Evolutionary conservation across 1,140 invertebrate species (phyloP), one percentile per base, ranked within the genome.

Genomic region (Drosophila aff.): DNA sequence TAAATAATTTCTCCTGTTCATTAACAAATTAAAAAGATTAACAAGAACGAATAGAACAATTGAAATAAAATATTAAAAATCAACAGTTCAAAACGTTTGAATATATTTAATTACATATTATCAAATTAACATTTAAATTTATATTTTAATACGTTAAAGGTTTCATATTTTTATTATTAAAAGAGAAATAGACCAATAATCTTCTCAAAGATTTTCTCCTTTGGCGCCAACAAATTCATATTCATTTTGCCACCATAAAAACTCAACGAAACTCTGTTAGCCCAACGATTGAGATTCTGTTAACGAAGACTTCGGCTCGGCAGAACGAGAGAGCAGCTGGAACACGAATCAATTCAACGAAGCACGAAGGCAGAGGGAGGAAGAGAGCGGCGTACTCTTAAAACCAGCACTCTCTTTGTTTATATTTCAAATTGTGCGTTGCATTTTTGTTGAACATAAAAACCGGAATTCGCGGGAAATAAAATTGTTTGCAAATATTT

Each of bases 191-290:
- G 0, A 31, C 33, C 9, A 33, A 36, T 4, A 11, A 13, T 36
- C 33, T 36, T 36, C 33, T 36, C 33, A 36, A 36, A 11, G 11
- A 36, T 11, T 36, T 11, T 13, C 5, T 38, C 5, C 36, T 16
- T 46, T 46, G 59, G 41, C 58, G 64, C 64, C 64, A 66, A 63
- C 31, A 38, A 38, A 61, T 15, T 15, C 18, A 15, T 36, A 44
- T 33, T 33, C 2, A 28, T 18, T 38, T 46, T n/a, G 38, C 26
- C 43, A 63, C 33, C 44, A 63, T 67, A 47, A 67, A 67, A 40
- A 67, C 60, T 67, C n/a, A 40, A 71, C 63, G 63, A 71, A 71
- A 16, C 38, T 31, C 31, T 71, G 63, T 68, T 55, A 55, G 2
- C 13, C 13, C 13, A 18, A 23, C 28, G 43, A 18, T 8, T 23